Evolutionary conservation across 1,140 invertebrate species (phyloP), one percentile per base, ranked within the genome.

Genomic region (Eumeta japonica): DNA sequence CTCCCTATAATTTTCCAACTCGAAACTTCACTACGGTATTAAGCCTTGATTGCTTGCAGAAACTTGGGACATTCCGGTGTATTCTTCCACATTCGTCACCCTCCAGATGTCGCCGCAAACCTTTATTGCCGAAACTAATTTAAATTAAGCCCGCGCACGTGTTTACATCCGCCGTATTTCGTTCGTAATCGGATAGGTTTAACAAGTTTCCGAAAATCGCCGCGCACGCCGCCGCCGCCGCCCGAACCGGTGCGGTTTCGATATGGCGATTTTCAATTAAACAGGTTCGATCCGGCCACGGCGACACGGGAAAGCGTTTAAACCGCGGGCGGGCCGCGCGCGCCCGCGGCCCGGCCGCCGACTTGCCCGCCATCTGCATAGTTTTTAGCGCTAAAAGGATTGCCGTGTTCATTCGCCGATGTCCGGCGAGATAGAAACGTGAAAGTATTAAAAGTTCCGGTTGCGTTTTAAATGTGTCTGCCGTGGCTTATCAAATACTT

Each of bases 31-130:
- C 57, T 67, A 74, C 66, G 64, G 59, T 70, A 70, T 74, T 71
- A 74, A 74, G 70, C 59, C 64, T 61, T 74, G 70, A 74, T 74
- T 74, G 70, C 70, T 70, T 64, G 58, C 62, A 68, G 63, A 74
- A 74, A 74, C 60, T 74, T 74, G 60, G 61, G 62, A 71, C 70
- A 74, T 74, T 74, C 66, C 62, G 57, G 58, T 60, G 64, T 74
- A 70, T 74, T 74, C 66, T 74, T 74, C 67, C 55, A 44, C 55
- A 59, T 74, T 65, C 70, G 65, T 58, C 61, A 58, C 66, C 66
- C 70, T 67, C 52, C 46, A 55, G 59, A 51, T 53, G 41, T 52
- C 50, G 48, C 50, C 58, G 57, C 58, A 58, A 53, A 58, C 58
- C 51, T 62, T 72, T 66, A 65, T 70, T 63, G 57, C 62, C 61